Conservation (phyloP, 2,888 invertebrate species). For the Aphidoletes aphidimyza region DNA sequence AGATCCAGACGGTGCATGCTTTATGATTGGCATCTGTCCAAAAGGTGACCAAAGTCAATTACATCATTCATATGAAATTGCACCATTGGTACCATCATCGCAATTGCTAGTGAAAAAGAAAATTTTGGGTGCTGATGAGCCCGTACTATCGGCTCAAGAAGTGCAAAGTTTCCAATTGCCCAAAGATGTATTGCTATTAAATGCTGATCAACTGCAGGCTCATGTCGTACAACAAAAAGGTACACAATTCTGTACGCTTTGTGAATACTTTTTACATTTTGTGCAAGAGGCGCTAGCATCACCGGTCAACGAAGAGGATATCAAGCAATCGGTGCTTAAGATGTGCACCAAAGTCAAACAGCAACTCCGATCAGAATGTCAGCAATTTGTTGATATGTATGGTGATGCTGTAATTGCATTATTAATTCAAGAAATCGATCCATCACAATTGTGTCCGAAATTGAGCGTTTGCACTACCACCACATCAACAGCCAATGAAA, state of each 20-base stretch:
- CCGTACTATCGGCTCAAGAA: constrained; percentile 63
- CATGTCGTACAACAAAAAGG: too few relatives aligned
- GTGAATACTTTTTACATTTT: constrained; percentile 84
- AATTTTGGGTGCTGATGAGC: constrained; percentile 62
- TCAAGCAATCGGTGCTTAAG: constrained; percentile 74
- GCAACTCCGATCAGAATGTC: constrained; percentile 74
- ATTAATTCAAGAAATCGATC: constrained; percentile 72
- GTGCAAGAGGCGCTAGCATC: constrained; percentile 79
- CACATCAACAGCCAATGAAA: constrained; percentile 71
- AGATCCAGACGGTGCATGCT: constrained; percentile 77
- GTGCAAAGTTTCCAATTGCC: constrained; percentile 67
- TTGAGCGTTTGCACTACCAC: constrained; percentile 75
- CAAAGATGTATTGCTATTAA: constrained; percentile 61
- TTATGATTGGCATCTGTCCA: constrained; percentile 70
- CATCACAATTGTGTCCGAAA: constrained; percentile 72
- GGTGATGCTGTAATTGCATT: constrained; percentile 83
- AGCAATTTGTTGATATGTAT: constrained; percentile 80
- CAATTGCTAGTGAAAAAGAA: neutral
- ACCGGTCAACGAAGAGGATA: constrained; percentile 75
- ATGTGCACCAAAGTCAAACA: constrained; percentile 77
- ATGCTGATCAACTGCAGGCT: constrained; percentile 55
- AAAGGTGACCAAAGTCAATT: constrained; percentile 59
- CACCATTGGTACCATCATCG: constrained; percentile 71
- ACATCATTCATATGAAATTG: constrained; percentile 58
- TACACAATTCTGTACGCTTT: constrained; percentile 74